phyloP scores from a whole-genome alignment of 2,888 invertebrate genomes.

The Eremobia ochroleuca region DNA sequence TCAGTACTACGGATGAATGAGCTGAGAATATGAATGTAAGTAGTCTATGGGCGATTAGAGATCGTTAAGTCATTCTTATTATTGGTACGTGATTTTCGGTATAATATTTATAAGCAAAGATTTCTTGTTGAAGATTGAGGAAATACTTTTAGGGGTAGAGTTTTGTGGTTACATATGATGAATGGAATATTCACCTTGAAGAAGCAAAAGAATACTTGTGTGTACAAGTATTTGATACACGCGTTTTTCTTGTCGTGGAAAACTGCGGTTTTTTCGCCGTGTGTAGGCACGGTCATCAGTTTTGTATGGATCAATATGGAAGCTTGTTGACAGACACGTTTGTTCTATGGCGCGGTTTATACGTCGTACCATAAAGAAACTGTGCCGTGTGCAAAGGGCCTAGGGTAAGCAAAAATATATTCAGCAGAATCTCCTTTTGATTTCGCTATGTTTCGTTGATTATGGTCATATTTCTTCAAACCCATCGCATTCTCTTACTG shows the following conservation, averaged over 20 bases:
- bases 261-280: neutral
- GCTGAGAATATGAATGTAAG: conserved; percentile 51
- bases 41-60: conserved; percentile 40
- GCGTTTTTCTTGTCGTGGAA: neutral
- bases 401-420: neutral
- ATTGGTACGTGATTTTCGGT: conserved; percentile 43
- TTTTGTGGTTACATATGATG: neutral
- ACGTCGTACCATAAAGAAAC: neutral
- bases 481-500: neutral
- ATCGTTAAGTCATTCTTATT: conserved; percentile 53
- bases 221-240: too few relatives aligned
- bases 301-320: neutral
- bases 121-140: conserved; percentile 23
- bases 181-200: neutral
- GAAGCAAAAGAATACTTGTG: neutral
- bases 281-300: neutral
- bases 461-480: neutral
- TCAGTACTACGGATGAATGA: conserved; percentile 44
- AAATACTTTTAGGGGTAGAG: neutral
- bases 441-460: neutral
- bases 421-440: neutral
- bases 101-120: conserved; percentile 20
- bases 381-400: neutral
- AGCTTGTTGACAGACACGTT: neutral
- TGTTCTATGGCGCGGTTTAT: neutral